Conservation (phyloP, 2,797 vertebrate species). For the Sciurus vulgaris region DNA sequence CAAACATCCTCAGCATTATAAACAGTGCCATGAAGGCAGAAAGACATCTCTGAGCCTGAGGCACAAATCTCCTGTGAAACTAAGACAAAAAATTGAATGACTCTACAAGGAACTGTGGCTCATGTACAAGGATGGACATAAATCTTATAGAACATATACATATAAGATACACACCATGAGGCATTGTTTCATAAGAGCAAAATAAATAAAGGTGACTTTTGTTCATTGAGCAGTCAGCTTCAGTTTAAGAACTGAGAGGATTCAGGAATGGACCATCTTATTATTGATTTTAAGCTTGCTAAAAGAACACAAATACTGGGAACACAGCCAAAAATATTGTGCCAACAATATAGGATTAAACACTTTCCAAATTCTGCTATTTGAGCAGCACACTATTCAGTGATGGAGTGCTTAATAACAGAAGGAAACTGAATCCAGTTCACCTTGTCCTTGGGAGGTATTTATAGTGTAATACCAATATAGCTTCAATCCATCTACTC, state of each 20-base stretch:
- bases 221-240: conserved; percentile 16
- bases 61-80: conserved; percentile 75
- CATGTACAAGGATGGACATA: not conserved
- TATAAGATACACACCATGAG: conserved; percentile 12
- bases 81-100: not conserved
- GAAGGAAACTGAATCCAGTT: not conserved
- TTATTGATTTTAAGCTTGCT: conserved; percentile 60
- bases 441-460: not conserved
- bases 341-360: conserved; percentile 26
- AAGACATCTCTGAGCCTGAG: conserved; percentile 73
- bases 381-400: not conserved
- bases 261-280: not conserved
- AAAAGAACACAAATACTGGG: not conserved
- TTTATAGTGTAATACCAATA: not conserved
- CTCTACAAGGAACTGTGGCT: conserved; percentile 31
- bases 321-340: conserved; percentile 41
- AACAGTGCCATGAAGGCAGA: conserved; percentile 72
- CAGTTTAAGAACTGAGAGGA: not conserved
- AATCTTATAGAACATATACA: not conserved
- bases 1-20: conserved; percentile 79
- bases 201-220: conserved; percentile 39
- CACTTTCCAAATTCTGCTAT: conserved; percentile 15
- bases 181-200: conserved; percentile 31
- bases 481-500: not conserved
- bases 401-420: not conserved